Evolutionary conservation across 2,797 vertebrate species (phyloP).

Genomic region (Protosalanx chinensis): DNA sequence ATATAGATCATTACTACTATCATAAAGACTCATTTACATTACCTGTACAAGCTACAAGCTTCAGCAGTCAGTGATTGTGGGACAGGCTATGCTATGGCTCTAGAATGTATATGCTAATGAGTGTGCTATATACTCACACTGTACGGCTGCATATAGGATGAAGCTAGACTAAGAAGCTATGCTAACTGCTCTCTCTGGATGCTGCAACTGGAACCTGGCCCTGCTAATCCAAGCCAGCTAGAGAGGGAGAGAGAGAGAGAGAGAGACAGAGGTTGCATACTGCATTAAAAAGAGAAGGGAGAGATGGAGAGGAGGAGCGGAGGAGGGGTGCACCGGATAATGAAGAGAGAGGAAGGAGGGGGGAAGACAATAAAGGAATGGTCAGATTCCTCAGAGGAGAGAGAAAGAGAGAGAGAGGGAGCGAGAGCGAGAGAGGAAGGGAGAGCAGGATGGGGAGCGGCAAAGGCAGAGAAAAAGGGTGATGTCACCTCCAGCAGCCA

Average conservation of each 20-base stretch:
- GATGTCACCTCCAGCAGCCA: slow-evolving; percentile 36
- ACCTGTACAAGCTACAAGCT: not conserved
- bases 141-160: slow-evolving; percentile 36
- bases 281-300: slow-evolving; percentile 5
- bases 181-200: not conserved
- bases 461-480: not conserved
- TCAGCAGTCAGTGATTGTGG: not conserved
- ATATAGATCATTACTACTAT: too few species aligned
- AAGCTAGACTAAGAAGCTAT: slow-evolving; percentile 10
- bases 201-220: slow-evolving; percentile 5
- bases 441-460: slow-evolving; percentile 8
- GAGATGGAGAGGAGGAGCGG: slow-evolving; percentile 2
- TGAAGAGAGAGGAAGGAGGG: not conserved
- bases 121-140: slow-evolving; percentile 30
- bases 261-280: not conserved
- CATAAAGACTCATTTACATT: not conserved
- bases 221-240: slow-evolving; percentile 10
- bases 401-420: slow-evolving; percentile 3
- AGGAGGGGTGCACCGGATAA: slow-evolving; percentile 15
- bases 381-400: slow-evolving; percentile 53
- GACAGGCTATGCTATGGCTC: not conserved
- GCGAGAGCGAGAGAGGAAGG: not conserved
- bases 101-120: slow-evolving; percentile 15
- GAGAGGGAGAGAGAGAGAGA: slow-evolving; percentile 1
- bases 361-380: slow-evolving; percentile 66